A percentile compares a stretch with the other conserved stretches of the same genome.
Evolutionary conservation across 2,888 invertebrate genomes (phyloP).

Genomic region (Synanthedon andrenaeformis): DNA sequence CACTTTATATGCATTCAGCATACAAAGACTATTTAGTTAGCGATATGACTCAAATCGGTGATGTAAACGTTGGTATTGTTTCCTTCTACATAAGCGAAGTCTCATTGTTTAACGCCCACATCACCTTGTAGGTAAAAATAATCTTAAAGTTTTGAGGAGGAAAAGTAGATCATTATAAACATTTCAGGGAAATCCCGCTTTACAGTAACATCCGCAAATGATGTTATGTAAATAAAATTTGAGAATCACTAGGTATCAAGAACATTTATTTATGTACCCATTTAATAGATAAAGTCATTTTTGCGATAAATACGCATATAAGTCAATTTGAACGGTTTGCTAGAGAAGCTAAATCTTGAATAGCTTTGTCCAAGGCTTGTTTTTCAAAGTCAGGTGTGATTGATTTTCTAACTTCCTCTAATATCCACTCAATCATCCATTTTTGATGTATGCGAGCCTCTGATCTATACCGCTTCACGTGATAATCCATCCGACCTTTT

Average conservation of each 20-base stretch:
- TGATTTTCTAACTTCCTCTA: constrained; percentile 81
- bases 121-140: neutral
- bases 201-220: neutral
- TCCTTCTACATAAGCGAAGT: neutral
- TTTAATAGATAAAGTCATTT: neutral
- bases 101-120: neutral
- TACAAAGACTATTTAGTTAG: neutral
- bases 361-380: constrained; percentile 85
- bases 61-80: neutral
- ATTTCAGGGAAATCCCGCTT: neutral
- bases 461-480: constrained; percentile 82
- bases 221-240: neutral
- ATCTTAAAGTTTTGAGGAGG: neutral
- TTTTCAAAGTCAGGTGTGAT: constrained; percentile 92
- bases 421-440: constrained; percentile 94
- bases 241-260: too few relatives aligned
- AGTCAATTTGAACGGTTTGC: constrained; percentile 43
- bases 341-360: constrained; percentile 80
- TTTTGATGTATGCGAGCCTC: constrained; percentile 87
- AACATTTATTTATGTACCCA: too few relatives aligned
- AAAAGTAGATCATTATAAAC: neutral
- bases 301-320: neutral
- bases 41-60: neutral
- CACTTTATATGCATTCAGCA: neutral
- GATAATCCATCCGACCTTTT: constrained; percentile 88